A percentile compares a stretch with the other conserved stretches of the same genome.
Conservation (phyloP, 2,113 vertebrate species). For the Periophthalmus modestus region DNA sequence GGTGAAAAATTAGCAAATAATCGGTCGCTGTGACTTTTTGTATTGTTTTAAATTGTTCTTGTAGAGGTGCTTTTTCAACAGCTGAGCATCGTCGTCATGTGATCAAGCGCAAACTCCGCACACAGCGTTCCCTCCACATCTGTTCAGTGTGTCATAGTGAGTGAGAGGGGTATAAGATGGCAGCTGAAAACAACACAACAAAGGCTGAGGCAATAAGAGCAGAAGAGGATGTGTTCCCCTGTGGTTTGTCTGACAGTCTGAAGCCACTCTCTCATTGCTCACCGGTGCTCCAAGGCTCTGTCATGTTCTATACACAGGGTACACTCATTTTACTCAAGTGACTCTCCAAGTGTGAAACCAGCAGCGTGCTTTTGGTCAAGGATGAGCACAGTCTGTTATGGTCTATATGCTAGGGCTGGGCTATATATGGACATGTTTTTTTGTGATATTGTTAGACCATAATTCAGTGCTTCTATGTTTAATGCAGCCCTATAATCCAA, state of each 20-base stretch:
- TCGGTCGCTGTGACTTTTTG: slow-evolving; percentile 2
- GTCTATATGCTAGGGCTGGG: neutral
- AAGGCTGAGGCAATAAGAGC: slow-evolving; percentile 50
- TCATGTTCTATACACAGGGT: slow-evolving; percentile 33
- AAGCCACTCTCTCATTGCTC: slow-evolving; percentile 51
- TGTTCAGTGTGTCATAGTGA: slow-evolving; percentile 28
- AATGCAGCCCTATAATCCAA: no score
- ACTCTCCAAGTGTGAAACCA: slow-evolving; percentile 7
- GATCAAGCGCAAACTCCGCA: slow-evolving; percentile 30
- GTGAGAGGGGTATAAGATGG: slow-evolving; percentile 42
- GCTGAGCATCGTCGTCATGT: slow-evolving; percentile 13
- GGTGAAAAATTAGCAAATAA: slow-evolving; percentile 11
- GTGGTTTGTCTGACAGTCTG: slow-evolving; percentile 60
- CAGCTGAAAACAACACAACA: slow-evolving; percentile 47
- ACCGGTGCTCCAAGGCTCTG: slow-evolving; percentile 43
- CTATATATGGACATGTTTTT: no score
- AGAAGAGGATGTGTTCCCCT: slow-evolving; percentile 52
- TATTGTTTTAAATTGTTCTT: slow-evolving; percentile 13
- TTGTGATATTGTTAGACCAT: no score
- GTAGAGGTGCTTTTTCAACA: neutral
- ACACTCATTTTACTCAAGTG: slow-evolving; percentile 23
- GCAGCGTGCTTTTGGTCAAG: slow-evolving; percentile 13
- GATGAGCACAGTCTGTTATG: neutral
- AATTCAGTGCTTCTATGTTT: no score
- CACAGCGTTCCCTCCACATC: slow-evolving; percentile 28